Conservation (phyloP, 1,140 invertebrate species). For the Nasonia giraulti region DNA sequence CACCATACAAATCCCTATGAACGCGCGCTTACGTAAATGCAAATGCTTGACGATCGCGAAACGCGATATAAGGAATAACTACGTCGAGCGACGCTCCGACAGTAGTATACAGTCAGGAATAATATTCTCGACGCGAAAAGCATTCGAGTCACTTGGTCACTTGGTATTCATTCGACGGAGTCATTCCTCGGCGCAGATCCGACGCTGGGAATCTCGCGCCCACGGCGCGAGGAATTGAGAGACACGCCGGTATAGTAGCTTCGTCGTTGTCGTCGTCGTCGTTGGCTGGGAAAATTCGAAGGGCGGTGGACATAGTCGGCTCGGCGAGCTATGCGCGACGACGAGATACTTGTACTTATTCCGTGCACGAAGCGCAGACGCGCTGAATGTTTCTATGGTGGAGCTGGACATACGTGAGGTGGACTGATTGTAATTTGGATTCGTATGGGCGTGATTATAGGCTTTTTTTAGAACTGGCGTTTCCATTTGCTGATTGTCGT, state of each 20-base stretch:
- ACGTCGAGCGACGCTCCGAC: not conserved
- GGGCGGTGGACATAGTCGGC: not conserved
- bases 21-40: not conserved
- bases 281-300: constrained; percentile 5
- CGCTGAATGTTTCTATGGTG: not conserved
- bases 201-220: constrained; percentile 12
- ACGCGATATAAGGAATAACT: not conserved
- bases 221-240: not conserved
- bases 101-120: not conserved
- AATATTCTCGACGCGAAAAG: not conserved
- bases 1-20: no score
- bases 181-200: constrained; percentile 11
- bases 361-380: not conserved
- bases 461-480: not conserved
- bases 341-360: not conserved
- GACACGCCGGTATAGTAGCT: not conserved
- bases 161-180: constrained; percentile 23
- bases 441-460: not conserved
- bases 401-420: not conserved
- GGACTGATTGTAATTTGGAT: not conserved
- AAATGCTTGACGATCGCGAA: not conserved
- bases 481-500: no score
- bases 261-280: not conserved
- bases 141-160: constrained; percentile 8
- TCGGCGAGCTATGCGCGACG: not conserved